Conservation (phyloP, 2,888 invertebrate genomes). For the Pristionchus arcanus region DNA sequence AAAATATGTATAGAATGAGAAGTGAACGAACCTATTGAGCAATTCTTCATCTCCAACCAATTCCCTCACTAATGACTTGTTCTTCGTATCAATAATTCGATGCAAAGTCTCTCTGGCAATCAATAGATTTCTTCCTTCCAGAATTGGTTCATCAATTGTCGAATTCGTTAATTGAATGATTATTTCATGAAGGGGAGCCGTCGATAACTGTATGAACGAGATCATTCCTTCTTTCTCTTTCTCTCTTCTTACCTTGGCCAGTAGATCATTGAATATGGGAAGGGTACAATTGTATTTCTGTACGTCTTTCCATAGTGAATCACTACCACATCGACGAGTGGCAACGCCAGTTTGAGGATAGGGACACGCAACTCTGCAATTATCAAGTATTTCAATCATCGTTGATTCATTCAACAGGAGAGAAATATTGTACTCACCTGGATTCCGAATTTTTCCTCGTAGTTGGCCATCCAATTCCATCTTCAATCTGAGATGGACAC, state of each 20-base stretch:
- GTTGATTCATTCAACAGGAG: not conserved
- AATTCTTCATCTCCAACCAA: slow-evolving; percentile 34
- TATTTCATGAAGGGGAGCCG: slow-evolving; percentile 20
- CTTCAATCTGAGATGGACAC: slow-evolving; percentile 74
- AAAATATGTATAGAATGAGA: not conserved
- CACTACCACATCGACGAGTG: slow-evolving; percentile 44
- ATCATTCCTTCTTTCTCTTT: not conserved
- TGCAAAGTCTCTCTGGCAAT: slow-evolving; percentile 65
- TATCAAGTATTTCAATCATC: not conserved
- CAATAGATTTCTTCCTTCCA: slow-evolving; percentile 62
- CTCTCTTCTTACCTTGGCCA: slow-evolving; percentile 27
- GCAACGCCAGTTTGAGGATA: slow-evolving; percentile 55
- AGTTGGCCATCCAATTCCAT: slow-evolving; percentile 75
- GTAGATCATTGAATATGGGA: slow-evolving; percentile 49
- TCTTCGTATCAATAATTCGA: slow-evolving; percentile 60
- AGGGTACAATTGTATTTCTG: slow-evolving; percentile 49
- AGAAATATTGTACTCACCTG: not conserved
- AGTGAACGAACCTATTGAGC: slow-evolving; percentile 10
- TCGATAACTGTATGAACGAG: not conserved
- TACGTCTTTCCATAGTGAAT: slow-evolving; percentile 55
- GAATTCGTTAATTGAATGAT: slow-evolving; percentile 49
- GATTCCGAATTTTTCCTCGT: slow-evolving; percentile 60
- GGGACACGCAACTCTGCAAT: slow-evolving; percentile 43
- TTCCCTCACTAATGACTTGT: slow-evolving; percentile 53
- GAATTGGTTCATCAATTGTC: not conserved